Percentiles rank a stretch among this genome's conserved stretches.
Evolutionary conservation across 1,140 invertebrate species (phyloP).

Genomic region (Leptinotarsa texana): DNA sequence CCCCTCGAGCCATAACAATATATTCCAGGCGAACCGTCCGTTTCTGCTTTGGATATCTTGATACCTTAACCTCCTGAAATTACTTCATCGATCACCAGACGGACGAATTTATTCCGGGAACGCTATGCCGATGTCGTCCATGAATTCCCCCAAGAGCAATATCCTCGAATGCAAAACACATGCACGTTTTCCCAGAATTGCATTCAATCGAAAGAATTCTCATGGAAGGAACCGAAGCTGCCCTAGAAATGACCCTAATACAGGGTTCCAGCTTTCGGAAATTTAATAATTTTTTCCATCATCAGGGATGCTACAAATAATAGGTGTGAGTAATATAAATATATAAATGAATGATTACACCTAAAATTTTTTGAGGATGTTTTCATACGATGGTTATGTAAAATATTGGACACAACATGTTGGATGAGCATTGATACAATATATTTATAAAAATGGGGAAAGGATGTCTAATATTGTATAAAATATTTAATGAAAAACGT

Average conservation of each 20-base stretch:
- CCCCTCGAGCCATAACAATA: background rate
- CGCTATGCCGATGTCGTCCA: conserved; percentile 1
- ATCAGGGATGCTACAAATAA: too few species aligned
- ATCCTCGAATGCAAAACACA: background rate
- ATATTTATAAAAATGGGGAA: too few species aligned
- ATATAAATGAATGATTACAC: too few species aligned
- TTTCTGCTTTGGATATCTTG: background rate
- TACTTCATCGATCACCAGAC: background rate
- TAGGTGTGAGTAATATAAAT: too few species aligned
- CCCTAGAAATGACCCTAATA: background rate
- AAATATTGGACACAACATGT: too few species aligned
- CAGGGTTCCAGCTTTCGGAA: background rate
- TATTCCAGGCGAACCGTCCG: background rate
- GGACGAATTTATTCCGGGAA: background rate
- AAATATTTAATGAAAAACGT: too few species aligned
- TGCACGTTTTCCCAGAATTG: background rate
- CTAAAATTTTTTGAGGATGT: too few species aligned
- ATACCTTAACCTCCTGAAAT: background rate
- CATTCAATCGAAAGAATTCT: background rate
- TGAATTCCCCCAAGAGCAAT: background rate
- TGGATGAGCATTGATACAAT: too few species aligned
- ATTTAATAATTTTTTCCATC: too few species aligned
- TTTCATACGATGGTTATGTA: too few species aligned
- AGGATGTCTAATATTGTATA: too few species aligned
- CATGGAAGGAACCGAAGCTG: background rate